Conservation (phyloP, 2,113 vertebrate species). For the Herpetotheres cachinnans region DNA sequence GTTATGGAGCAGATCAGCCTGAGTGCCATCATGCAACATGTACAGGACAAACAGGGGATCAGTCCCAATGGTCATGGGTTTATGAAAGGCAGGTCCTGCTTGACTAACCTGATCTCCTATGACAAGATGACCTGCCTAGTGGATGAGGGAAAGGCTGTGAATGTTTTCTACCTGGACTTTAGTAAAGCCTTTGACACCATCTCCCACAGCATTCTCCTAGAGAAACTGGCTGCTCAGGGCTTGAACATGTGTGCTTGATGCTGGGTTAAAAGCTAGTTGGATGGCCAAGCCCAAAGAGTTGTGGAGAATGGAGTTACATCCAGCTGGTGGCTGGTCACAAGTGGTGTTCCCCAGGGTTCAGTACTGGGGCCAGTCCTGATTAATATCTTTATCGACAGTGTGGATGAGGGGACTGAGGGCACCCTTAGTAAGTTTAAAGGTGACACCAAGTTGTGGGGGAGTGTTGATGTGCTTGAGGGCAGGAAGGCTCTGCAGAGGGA, state of each 20-base stretch:
- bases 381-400: neutral
- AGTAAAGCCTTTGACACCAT: neutral
- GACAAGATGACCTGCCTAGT: too few relatives aligned
- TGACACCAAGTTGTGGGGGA: neutral
- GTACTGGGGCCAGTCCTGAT: neutral
- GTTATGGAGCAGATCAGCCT: too few relatives aligned
- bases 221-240: neutral
- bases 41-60: too few relatives aligned
- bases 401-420: neutral
- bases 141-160: neutral
- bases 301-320: rapidly evolving
- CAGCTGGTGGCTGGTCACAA: neutral
- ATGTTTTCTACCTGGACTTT: neutral
- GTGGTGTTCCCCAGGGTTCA: neutral
- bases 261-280: neutral
- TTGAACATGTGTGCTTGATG: neutral
- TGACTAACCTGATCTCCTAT: too few relatives aligned
- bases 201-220: too few relatives aligned
- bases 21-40: too few relatives aligned
- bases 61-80: too few relatives aligned
- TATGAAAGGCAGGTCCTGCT: too few relatives aligned
- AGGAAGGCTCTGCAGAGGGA: neutral
- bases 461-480: neutral
- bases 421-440: neutral
- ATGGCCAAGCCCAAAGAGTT: neutral